phyloP scores from a whole-genome alignment of 2,797 vertebrate genomes.

The Phaenicophaeus curvirostris region DNA sequence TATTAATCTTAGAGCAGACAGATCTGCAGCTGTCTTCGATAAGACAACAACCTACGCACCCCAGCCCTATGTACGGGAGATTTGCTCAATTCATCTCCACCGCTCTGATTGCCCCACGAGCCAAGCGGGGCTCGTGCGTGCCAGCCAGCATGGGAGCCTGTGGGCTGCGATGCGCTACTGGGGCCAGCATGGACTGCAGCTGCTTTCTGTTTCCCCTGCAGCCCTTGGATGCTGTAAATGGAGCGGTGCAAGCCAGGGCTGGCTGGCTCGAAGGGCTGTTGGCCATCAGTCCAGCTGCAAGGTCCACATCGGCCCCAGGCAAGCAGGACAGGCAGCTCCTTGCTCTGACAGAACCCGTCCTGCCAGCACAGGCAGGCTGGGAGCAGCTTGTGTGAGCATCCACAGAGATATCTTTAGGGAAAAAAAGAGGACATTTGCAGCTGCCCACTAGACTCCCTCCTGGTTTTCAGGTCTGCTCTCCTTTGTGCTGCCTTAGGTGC shows the following conservation, averaged over 20 bases:
- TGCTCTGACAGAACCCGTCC: not conserved
- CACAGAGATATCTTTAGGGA: not conserved
- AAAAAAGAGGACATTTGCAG: not conserved
- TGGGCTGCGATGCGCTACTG: rapidly evolving
- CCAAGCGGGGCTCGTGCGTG: too few relatives aligned
- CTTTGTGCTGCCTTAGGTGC: not conserved
- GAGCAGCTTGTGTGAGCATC: not conserved
- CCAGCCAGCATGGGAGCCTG: not conserved
- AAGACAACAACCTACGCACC: not conserved
- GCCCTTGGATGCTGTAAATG: not conserved
- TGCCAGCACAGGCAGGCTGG: not conserved
- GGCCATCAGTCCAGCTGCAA: not conserved
- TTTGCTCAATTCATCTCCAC: not conserved
- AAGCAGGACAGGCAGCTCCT: not conserved
- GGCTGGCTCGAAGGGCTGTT: not conserved
- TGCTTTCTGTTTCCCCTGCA: not conserved
- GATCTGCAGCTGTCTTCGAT: conserved; percentile 50
- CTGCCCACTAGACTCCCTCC: not conserved
- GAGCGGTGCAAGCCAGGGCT: not conserved
- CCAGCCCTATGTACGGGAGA: rapidly evolving
- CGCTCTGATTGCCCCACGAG: rapidly evolving
- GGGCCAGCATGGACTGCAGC: not conserved
- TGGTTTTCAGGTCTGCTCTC: not conserved
- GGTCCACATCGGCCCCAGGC: not conserved
- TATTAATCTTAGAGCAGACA: conserved; percentile 50